Conservation (phyloP, 35 echinoderm and acorn worm species). For the Eucidaris tribuloides region DNA sequence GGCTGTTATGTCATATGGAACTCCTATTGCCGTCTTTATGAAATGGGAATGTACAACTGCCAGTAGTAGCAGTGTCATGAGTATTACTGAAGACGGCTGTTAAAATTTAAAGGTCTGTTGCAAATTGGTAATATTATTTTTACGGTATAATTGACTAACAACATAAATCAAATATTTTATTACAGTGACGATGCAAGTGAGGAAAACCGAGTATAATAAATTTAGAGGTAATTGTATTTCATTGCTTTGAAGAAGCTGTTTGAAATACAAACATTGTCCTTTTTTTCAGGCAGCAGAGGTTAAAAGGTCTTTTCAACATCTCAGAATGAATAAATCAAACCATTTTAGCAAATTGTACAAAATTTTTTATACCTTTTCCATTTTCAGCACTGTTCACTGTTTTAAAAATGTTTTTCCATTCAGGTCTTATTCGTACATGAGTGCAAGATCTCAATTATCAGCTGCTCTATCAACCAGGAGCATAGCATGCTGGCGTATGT, state of each 20-base stretch:
- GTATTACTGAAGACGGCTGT: not conserved
- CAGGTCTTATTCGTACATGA: slow-evolving; percentile 56
- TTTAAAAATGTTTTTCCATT: not conserved
- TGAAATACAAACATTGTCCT: too few species aligned
- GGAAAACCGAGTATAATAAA: too few species aligned
- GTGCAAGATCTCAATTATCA: slow-evolving; percentile 20
- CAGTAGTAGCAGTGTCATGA: not conserved
- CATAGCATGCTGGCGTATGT: slow-evolving; percentile 48
- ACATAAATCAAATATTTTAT: too few species aligned
- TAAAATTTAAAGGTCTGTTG: not conserved
- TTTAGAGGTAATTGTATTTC: too few species aligned
- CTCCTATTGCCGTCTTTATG: not conserved
- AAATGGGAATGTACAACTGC: not conserved
- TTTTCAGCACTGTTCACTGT: not conserved
- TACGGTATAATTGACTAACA: too few species aligned
- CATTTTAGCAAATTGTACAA: not conserved
- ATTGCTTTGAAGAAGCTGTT: too few species aligned
- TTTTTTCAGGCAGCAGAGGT: too few species aligned
- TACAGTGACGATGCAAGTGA: too few species aligned
- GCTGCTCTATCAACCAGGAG: slow-evolving; percentile 61
- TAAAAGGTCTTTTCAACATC: too few species aligned
- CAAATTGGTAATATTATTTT: too few species aligned
- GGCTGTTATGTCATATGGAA: too few species aligned
- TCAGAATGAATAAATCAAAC: not conserved
- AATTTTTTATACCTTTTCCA: not conserved